Conservation (phyloP, 2,888 invertebrate genomes). For the Sturmia bella region DNA sequence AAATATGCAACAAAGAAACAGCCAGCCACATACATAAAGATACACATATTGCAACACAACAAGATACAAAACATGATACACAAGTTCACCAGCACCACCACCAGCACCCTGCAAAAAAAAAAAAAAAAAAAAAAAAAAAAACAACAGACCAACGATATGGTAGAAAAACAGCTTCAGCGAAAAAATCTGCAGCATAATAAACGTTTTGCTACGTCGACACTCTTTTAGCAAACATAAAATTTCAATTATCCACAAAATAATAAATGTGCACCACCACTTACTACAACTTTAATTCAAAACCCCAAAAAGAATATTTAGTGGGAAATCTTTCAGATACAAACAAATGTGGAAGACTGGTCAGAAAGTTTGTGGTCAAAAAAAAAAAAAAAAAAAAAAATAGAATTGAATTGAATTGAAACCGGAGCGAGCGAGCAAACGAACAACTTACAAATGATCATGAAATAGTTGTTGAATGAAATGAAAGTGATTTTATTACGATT, state of each 20-base stretch:
- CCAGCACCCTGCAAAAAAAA: constrained; percentile 36
- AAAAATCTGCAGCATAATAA: constrained; percentile 44
- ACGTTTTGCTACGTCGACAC: constrained; percentile 67
- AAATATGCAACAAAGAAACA: constrained; percentile 28
- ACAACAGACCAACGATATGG: constrained; percentile 18
- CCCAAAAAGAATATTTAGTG: constrained; percentile 41
- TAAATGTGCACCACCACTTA: constrained; percentile 57
- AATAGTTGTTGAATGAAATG: constrained; percentile 76
- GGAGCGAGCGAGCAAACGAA: constrained; percentile 57
- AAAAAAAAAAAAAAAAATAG: neutral
- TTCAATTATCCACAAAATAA: constrained; percentile 76
- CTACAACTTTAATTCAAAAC: constrained; percentile 13
- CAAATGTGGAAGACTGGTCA: constrained; percentile 31
- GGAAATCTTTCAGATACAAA: constrained; percentile 36
- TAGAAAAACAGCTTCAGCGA: neutral
- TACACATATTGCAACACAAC: constrained; percentile 49
- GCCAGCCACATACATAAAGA: constrained; percentile 32
- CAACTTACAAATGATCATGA: constrained; percentile 73
- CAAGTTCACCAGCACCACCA: constrained; percentile 47
- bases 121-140: neutral
- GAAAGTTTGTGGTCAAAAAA: constrained; percentile 15
- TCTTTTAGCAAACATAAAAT: constrained; percentile 75
- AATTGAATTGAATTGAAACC: constrained; percentile 6
- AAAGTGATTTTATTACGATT: constrained; percentile 77
- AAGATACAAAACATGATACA: constrained; percentile 59